These are phyloP conservation scores for Equus quagga DNA, from an alignment of 2,113 vertebrate genomes.

Conservation along the genomic window DNA sequence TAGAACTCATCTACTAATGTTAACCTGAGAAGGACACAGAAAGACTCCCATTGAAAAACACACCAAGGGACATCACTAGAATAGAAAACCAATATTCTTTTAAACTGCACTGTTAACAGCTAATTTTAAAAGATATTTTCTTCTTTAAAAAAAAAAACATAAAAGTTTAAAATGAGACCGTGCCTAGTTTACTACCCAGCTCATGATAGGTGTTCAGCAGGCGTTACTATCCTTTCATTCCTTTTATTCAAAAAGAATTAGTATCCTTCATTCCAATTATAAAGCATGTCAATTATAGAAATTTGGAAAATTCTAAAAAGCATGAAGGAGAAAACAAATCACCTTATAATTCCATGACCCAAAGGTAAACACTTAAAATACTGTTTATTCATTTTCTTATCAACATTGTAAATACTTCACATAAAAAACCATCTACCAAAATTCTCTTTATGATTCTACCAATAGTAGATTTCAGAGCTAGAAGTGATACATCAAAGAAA, in stretches of 20 bases:
- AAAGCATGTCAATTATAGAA: background rate
- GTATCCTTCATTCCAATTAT: background rate
- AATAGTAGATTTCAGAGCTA: slow-evolving; percentile 24
- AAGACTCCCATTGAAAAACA: background rate
- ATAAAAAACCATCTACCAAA: background rate
- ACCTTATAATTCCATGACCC: background rate
- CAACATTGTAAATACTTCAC: background rate
- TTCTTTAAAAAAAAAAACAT: background rate
- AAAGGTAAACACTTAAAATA: slow-evolving; percentile 9
- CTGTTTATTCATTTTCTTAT: slow-evolving; percentile 40
- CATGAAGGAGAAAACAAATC: background rate
- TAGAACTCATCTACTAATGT: background rate
- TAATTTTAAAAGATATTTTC: slow-evolving; percentile 14
- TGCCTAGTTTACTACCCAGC: background rate
- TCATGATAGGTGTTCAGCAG: background rate
- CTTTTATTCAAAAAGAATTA: background rate
- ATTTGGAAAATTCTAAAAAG: slow-evolving; percentile 26
- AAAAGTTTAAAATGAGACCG: background rate
- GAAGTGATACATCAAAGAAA: background rate
- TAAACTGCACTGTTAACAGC: background rate
- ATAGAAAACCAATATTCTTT: background rate
- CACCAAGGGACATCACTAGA: background rate
- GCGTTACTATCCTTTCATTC: background rate
- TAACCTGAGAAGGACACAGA: background rate
- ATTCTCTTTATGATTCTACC: background rate